phyloP scores from a whole-genome alignment of 2,797 vertebrate genomes.

The Phrynocephalus guinanensis region DNA sequence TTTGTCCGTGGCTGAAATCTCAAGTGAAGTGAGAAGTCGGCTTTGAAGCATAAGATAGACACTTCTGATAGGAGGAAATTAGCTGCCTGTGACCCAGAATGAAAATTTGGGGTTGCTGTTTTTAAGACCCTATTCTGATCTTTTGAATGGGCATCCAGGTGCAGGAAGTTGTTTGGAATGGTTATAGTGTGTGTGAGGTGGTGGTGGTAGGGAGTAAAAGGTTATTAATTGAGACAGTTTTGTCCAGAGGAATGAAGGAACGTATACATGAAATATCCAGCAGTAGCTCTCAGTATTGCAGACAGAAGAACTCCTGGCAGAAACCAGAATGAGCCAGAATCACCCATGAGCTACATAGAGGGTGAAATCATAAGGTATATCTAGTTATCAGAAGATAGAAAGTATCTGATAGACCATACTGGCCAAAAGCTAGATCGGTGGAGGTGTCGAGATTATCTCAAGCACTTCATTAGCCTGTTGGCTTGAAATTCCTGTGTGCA shows the following conservation, averaged over 20 bases:
- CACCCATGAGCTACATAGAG: not conserved
- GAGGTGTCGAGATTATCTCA: not conserved
- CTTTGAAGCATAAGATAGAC: constrained; percentile 45
- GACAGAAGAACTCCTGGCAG: not conserved
- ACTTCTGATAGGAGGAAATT: constrained; percentile 44
- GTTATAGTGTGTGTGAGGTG: not conserved
- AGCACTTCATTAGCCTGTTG: not conserved
- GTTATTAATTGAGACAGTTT: not conserved
- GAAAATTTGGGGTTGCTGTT: constrained; percentile 46
- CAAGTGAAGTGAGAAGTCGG: constrained; percentile 51
- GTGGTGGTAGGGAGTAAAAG: not conserved
- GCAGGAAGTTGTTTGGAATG: constrained; percentile 18
- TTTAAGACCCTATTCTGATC: constrained; percentile 43
- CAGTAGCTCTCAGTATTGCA: no score
- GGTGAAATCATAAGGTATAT: not conserved
- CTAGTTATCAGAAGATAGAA: not conserved
- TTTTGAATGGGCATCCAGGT: constrained; percentile 25
- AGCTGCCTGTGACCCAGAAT: constrained; percentile 34
- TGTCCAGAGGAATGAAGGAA: not conserved
- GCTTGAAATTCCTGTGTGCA: not conserved
- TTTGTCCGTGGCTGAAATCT: constrained; percentile 52
- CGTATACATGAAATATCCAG: not conserved
- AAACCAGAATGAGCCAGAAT: not conserved
- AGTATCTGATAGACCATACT: not conserved
- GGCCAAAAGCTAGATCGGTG: not conserved